Percentiles rank a stretch among this genome's conserved stretches.
Evolutionary conservation across 2,888 invertebrate species (phyloP).

Genomic region (Dolichomitus sp.): DNA sequence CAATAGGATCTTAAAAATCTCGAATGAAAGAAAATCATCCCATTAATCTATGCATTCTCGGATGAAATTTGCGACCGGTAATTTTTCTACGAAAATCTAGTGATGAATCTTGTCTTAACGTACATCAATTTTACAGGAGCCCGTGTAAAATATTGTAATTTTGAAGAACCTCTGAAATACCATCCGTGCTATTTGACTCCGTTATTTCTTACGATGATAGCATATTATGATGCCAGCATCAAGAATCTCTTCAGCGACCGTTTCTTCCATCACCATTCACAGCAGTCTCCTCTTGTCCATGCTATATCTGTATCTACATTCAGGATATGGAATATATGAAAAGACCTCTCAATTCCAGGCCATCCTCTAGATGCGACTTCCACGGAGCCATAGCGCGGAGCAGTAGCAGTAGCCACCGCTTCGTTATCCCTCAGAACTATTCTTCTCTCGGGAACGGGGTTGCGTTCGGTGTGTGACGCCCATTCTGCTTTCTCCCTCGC

Average conservation of each 20-base stretch:
- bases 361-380: conserved; percentile 46
- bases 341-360: conserved; percentile 57
- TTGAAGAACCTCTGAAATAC: background rate
- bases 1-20: background rate
- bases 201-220: too few relatives aligned
- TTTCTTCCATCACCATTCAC: conserved; percentile 31
- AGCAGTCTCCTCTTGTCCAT: background rate
- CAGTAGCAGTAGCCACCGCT: conserved; percentile 42
- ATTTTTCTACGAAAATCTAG: too few relatives aligned
- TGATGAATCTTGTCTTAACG: background rate
- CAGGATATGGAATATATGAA: conserved; percentile 53
- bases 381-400: conserved; percentile 17
- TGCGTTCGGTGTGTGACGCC: conserved; percentile 40
- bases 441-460: conserved; percentile 56
- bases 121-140: background rate
- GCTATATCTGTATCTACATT: conserved; percentile 31
- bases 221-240: conserved; percentile 11
- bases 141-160: background rate
- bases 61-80: background rate
- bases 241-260: conserved; percentile 21
- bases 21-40: background rate
- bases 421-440: conserved; percentile 63
- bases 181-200: background rate
- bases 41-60: background rate
- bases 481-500: conserved; percentile 1